These are phyloP conservation scores for Motacilla alba DNA, from an alignment of 2,113 vertebrate genomes.

Conservation along the genomic window DNA sequence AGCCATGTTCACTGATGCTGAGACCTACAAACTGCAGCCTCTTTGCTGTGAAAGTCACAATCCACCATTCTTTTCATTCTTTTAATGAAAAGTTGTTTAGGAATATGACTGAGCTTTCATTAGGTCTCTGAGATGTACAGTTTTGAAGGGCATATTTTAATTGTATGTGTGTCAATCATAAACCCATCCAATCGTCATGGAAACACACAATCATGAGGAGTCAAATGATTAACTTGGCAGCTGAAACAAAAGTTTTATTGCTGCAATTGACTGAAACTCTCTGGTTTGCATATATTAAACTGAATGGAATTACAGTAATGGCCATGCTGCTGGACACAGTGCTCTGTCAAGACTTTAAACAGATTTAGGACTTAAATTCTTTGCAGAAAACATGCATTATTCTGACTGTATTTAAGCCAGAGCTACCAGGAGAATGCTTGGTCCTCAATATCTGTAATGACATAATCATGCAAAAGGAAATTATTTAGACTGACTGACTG, in stretches of 20 bases:
- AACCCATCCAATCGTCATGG: slow-evolving; percentile 26
- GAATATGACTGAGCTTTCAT: background rate
- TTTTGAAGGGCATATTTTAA: background rate
- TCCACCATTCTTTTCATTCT: background rate
- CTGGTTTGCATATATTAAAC: slow-evolving; percentile 61
- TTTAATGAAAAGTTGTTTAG: background rate
- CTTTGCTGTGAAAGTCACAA: background rate
- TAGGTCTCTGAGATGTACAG: background rate
- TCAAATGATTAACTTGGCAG: slow-evolving; percentile 38
- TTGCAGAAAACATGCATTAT: background rate
- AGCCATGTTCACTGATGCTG: background rate
- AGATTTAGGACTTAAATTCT: slow-evolving; percentile 9
- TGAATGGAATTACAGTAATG: slow-evolving; percentile 58
- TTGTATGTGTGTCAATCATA: slow-evolving; percentile 17
- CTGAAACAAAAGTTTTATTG: slow-evolving; percentile 51
- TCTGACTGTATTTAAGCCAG: background rate
- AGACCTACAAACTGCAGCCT: background rate
- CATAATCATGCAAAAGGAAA: background rate
- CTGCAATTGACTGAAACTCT: slow-evolving; percentile 69
- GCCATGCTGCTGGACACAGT: slow-evolving; percentile 55
- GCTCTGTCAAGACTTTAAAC: slow-evolving; percentile 29
- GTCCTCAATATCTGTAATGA: background rate
- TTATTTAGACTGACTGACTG: background rate
- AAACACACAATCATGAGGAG: slow-evolving; percentile 19
- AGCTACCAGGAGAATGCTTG: background rate